Conservation (phyloP, 2,797 vertebrate genomes). For the Myotis pilosus region DNA sequence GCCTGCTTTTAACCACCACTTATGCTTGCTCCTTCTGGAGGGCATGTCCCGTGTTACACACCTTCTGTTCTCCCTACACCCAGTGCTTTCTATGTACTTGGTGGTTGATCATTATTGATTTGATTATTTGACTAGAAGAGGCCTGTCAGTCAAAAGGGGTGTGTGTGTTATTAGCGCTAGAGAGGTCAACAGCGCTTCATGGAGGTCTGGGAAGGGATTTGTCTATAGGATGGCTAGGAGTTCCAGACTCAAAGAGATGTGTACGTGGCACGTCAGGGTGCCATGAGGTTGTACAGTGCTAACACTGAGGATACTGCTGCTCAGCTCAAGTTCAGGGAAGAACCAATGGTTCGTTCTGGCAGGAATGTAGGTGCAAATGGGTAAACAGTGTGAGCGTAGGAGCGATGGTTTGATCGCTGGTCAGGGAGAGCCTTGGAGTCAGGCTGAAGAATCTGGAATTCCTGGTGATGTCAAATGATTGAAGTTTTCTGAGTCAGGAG, state of each 20-base stretch:
- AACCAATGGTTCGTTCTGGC: not conserved
- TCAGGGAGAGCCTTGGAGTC: not conserved
- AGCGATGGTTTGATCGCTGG: not conserved
- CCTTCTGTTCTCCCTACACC: not conserved
- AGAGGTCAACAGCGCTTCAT: not conserved
- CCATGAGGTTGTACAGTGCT: not conserved
- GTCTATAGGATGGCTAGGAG: not conserved
- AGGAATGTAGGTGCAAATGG: not conserved
- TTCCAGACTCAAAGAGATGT: not conserved
- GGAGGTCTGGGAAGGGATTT: not conserved
- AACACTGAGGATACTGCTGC: not conserved
- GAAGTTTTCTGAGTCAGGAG: not conserved
- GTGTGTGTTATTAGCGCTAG: not conserved
- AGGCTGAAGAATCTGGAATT: slow-evolving; percentile 19
- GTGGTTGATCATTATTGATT: not conserved
- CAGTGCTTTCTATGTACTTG: not conserved
- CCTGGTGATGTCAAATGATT: not conserved
- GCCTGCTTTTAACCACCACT: not conserved
- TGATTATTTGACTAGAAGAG: not conserved
- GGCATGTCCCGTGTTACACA: not conserved
- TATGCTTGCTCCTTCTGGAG: not conserved
- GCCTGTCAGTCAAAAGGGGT: not conserved
- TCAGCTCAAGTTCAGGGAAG: not conserved
- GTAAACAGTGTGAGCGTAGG: not conserved
- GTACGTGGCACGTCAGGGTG: not conserved